Percentiles rank a stretch among this genome's conserved stretches.
Conservation (phyloP, 2,797 vertebrate species). For the Scarus forsteni region DNA sequence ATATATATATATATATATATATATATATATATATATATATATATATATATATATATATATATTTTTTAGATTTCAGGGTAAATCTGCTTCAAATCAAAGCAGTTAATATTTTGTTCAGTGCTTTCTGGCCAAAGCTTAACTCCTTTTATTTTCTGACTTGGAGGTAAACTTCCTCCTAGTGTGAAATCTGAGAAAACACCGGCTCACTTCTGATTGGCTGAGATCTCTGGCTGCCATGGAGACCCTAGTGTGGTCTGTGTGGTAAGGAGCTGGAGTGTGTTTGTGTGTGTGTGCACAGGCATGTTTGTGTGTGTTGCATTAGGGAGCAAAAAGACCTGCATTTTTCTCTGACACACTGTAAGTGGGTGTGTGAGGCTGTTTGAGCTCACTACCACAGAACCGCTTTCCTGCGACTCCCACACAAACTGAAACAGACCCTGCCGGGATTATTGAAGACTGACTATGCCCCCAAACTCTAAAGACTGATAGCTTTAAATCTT, state of each 20-base stretch:
- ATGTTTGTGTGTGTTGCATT: conserved; percentile 19
- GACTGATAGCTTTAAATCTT: no score
- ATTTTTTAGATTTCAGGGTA: no score
- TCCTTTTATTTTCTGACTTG: conserved; percentile 12
- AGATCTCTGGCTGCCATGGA: conserved; percentile 56
- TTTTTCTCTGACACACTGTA: conserved; percentile 32
- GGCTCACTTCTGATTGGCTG: conserved; percentile 44
- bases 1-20: no score
- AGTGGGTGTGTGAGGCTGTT: conserved; percentile 12
- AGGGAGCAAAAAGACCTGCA: background rate
- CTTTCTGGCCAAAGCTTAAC: background rate
- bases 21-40: no score
- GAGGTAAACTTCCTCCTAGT: conserved; percentile 13
- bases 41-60: no score
- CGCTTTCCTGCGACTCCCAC: background rate
- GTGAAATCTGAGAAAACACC: conserved; percentile 23
- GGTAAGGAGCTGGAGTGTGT: background rate
- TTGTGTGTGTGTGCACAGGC: background rate
- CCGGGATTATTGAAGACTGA: background rate
- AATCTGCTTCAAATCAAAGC: background rate
- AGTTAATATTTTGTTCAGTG: background rate
- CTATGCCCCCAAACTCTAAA: background rate
- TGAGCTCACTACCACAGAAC: conserved; percentile 10
- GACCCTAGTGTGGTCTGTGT: conserved; percentile 37
- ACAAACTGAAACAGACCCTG: background rate